These are phyloP conservation scores for Kryptolebias marmoratus DNA, from an alignment of 2,113 vertebrate genomes.

Conservation along the genomic window DNA sequence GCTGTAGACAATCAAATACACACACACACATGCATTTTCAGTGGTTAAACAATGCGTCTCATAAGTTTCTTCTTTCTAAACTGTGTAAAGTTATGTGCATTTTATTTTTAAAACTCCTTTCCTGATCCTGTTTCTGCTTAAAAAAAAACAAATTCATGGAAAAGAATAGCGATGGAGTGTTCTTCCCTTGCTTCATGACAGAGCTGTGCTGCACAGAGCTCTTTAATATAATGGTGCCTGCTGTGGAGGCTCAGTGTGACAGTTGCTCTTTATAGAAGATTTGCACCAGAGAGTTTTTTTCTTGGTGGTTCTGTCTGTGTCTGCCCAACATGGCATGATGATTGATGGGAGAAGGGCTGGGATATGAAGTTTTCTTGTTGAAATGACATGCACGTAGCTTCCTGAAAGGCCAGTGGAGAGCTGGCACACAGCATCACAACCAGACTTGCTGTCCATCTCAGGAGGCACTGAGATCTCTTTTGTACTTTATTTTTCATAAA, in stretches of 20 bases:
- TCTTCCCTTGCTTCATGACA: slow-evolving; percentile 57
- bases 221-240: slow-evolving; percentile 62
- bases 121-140: slow-evolving; percentile 23
- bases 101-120: slow-evolving; percentile 49
- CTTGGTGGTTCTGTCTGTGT: slow-evolving; percentile 65
- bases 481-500: slow-evolving; percentile 9
- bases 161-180: slow-evolving; percentile 37
- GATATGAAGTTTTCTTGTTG: slow-evolving; percentile 74
- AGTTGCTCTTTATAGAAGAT: slow-evolving; percentile 79
- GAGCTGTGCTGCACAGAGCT: slow-evolving; percentile 46
- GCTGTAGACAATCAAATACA: too few relatives aligned
- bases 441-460: slow-evolving; percentile 70
- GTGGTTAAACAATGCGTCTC: slow-evolving; percentile 20
- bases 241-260: slow-evolving; percentile 63
- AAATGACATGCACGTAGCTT: slow-evolving; percentile 76
- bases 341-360: slow-evolving; percentile 75
- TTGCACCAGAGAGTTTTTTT: slow-evolving; percentile 72
- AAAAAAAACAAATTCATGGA: slow-evolving; percentile 16
- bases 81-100: slow-evolving; percentile 39
- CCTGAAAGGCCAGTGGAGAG: slow-evolving; percentile 71
- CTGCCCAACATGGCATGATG: slow-evolving; percentile 63
- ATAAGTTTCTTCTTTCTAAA: slow-evolving; percentile 43
- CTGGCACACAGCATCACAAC: slow-evolving; percentile 57
- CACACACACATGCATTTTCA: slow-evolving; percentile 15
- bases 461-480: slow-evolving; percentile 46